phyloP scores from a whole-genome alignment of 2,113 vertebrate species.

The Alosa alosa region DNA sequence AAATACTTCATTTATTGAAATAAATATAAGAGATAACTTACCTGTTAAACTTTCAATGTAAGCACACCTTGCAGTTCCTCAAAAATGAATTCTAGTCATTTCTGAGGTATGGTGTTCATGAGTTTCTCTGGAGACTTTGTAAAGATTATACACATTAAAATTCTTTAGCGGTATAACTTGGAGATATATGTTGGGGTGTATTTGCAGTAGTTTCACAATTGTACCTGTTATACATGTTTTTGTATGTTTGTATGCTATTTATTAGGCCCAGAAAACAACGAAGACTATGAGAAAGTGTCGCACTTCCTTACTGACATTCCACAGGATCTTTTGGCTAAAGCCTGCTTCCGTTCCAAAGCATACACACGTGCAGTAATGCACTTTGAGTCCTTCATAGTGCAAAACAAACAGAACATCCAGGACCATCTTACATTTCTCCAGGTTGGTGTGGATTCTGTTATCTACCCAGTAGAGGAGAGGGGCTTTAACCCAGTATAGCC shows the following conservation, averaged over 20 bases:
- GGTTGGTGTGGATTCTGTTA: constrained; percentile 62
- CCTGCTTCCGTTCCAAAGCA: constrained; percentile 92
- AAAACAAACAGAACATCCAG: constrained; percentile 93
- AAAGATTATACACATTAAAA: too few species aligned
- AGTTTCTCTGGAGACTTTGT: too few species aligned
- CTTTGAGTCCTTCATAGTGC: constrained; percentile 92
- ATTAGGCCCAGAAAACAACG: constrained; percentile 69
- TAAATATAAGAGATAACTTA: too few species aligned
- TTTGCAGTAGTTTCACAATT: neutral
- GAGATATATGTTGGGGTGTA: too few species aligned
- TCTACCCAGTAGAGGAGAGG: neutral
- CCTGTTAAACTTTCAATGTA: too few species aligned
- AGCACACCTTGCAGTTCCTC: too few species aligned
- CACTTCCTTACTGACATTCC: constrained; percentile 92
- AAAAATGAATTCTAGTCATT: too few species aligned
- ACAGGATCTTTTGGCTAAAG: constrained; percentile 89
- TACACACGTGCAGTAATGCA: constrained; percentile 98
- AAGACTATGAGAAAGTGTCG: constrained; percentile 83
- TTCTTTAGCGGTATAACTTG: too few species aligned
- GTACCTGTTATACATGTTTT: neutral
- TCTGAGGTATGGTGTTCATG: too few species aligned
- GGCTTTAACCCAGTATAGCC: neutral
- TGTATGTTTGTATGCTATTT: constrained; percentile 10
- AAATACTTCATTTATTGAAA: too few species aligned
- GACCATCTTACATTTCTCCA: constrained; percentile 96